These are phyloP conservation scores for Mayetiola destructor DNA, from an alignment of 2,888 invertebrate genomes.

Conservation along the genomic window DNA sequence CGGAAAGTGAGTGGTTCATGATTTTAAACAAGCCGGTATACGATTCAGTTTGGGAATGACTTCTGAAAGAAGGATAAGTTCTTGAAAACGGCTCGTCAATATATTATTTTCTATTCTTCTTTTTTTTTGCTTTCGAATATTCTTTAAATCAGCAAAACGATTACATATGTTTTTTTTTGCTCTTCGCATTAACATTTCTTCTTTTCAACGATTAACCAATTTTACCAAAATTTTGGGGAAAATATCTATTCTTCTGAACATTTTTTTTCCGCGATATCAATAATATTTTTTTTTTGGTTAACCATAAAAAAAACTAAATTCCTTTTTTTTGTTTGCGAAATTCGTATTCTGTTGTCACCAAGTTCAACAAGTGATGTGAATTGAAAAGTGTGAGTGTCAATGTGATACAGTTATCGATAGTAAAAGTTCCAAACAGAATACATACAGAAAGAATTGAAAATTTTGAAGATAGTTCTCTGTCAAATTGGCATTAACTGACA, in stretches of 20 bases:
- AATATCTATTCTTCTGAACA: background rate
- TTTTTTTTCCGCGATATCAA: background rate
- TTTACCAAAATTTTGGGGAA: background rate
- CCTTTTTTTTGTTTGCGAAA: background rate
- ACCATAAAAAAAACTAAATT: too few relatives aligned
- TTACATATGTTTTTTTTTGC: too few relatives aligned
- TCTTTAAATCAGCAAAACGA: background rate
- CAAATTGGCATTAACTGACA: too few relatives aligned
- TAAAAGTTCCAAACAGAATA: background rate
- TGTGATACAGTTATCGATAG: conserved; percentile 1
- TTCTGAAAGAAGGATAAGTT: conserved; percentile 12
- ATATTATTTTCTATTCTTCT: background rate
- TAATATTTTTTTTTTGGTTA: background rate
- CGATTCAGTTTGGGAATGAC: conserved; percentile 11
- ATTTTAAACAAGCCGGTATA: background rate
- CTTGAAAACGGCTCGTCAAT: background rate
- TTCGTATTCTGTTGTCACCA: background rate
- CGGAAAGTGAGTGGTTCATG: too few relatives aligned
- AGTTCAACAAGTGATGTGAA: background rate
- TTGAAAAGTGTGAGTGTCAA: background rate
- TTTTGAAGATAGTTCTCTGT: too few relatives aligned
- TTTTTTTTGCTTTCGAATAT: background rate
- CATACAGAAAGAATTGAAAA: background rate
- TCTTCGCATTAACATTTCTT: too few relatives aligned
- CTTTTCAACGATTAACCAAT: too few relatives aligned